A percentile compares a stretch with the other conserved stretches of the same genome.
phyloP scores from a whole-genome alignment of 2,797 vertebrate species.

The Moxostoma hubbsi region DNA sequence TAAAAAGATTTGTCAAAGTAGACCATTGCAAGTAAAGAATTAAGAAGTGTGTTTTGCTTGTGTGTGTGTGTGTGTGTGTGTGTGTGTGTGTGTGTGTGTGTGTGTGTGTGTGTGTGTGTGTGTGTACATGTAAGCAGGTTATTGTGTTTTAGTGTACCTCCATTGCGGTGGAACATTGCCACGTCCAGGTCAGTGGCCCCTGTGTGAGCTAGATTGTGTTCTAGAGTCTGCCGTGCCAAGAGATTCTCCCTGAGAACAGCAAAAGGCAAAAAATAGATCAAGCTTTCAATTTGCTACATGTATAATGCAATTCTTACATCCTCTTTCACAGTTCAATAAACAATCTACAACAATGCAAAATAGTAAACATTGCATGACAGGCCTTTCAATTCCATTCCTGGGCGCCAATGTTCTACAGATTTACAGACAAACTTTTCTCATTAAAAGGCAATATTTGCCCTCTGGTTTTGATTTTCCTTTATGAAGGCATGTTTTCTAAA shows the following conservation, averaged over 20 bases:
- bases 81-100: conserved; percentile 30
- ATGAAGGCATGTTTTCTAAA: no score
- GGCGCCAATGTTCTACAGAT: no score
- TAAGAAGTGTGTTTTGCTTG: not conserved
- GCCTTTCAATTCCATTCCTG: no score
- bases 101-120: conserved; percentile 27
- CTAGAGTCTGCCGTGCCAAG: conserved; percentile 86
- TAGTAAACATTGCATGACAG: no score
- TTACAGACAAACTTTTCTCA: no score
- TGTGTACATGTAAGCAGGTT: conserved; percentile 43
- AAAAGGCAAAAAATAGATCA: conserved; percentile 39
- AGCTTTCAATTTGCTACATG: conserved; percentile 5
- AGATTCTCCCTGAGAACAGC: conserved; percentile 85
- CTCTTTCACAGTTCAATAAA: no score
- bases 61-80: conserved; percentile 24
- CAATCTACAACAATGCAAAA: not conserved
- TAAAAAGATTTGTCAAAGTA: no score
- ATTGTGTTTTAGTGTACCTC: conserved; percentile 77
- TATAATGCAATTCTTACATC: no score
- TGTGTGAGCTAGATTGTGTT: conserved; percentile 87
- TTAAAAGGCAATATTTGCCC: no score
- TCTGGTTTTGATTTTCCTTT: no score
- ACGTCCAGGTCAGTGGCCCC: conserved; percentile 96
- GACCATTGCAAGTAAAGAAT: no score
- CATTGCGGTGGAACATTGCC: conserved; percentile 97